Evolutionary conservation across 2,113 vertebrate species (phyloP).

Genomic region (Anarrhichthys ocellatus): DNA sequence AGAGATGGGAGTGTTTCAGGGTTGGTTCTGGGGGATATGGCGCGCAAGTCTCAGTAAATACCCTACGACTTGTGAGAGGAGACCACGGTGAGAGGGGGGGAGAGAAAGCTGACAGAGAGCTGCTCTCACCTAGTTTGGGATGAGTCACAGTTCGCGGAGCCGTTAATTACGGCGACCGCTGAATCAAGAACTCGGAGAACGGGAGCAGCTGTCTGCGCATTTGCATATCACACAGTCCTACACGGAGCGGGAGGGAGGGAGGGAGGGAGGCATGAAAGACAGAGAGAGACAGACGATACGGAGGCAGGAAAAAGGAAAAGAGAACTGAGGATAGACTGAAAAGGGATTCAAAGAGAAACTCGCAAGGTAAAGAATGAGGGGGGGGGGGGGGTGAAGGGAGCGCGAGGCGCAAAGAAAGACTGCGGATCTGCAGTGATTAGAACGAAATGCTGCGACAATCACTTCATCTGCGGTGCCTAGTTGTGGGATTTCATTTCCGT

Average conservation of each 20-base stretch:
- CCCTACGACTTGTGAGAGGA: not conserved
- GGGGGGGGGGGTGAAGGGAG: slow-evolving; percentile 7
- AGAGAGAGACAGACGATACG: slow-evolving; percentile 35
- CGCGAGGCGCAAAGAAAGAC: slow-evolving; percentile 21
- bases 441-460: slow-evolving; percentile 18
- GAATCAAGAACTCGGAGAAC: slow-evolving; percentile 77
- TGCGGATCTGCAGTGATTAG: slow-evolving; percentile 45
- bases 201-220: slow-evolving; percentile 82
- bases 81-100: slow-evolving; percentile 10
- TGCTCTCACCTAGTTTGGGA: slow-evolving; percentile 77
- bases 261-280: slow-evolving; percentile 47
- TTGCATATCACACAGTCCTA: slow-evolving; percentile 81
- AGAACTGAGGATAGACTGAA: slow-evolving; percentile 35
- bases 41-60: slow-evolving; percentile 27
- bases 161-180: slow-evolving; percentile 80
- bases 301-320: slow-evolving; percentile 6
- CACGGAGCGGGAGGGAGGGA: slow-evolving; percentile 45
- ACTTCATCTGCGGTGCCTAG: slow-evolving; percentile 11
- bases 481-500: slow-evolving; percentile 16
- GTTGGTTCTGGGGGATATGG: slow-evolving; percentile 1
- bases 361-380: slow-evolving; percentile 43
- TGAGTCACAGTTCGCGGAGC: slow-evolving; percentile 77
- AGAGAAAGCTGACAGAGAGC: slow-evolving; percentile 62
- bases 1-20: slow-evolving; percentile 21
- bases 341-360: slow-evolving; percentile 35